A percentile compares a stretch with the other conserved stretches of the same genome.
Conservation (phyloP, 2,113 vertebrate species). For the Terrapene triunguis region DNA sequence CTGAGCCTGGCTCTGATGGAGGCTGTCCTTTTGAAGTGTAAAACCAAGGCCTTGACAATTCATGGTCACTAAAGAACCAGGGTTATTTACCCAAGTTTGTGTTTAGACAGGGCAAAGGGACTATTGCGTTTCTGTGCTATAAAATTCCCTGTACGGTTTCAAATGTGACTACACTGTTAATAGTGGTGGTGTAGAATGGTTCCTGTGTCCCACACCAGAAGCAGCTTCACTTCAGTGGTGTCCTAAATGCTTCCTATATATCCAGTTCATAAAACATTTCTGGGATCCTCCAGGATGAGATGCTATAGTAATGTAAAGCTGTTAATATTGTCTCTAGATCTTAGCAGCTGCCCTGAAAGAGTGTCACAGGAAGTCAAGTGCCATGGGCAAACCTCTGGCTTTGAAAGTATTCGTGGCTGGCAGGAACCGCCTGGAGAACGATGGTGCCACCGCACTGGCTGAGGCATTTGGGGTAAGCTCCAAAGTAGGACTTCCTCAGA, state of each 20-base stretch:
- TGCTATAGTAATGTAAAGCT: background rate
- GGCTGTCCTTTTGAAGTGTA: background rate
- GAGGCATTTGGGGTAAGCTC: slow-evolving; percentile 93
- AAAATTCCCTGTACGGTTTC: background rate
- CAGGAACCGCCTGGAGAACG: slow-evolving; percentile 96
- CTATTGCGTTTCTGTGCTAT: background rate
- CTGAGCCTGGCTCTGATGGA: background rate
- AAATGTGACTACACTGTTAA: background rate
- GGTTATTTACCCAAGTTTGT: background rate
- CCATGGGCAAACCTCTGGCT: slow-evolving; percentile 84
- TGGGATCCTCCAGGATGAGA: background rate
- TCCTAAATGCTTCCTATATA: background rate
- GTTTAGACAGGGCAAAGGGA: background rate
- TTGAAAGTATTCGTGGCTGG: slow-evolving; percentile 96
- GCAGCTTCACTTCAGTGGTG: background rate
- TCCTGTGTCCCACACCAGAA: background rate
- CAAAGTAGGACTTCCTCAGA: background rate
- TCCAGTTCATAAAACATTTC: background rate
- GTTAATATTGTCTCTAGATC: slow-evolving; percentile 82
- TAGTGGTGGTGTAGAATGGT: background rate
- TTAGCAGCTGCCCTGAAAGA: slow-evolving; percentile 90
- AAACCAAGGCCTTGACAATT: background rate
- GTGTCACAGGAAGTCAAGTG: slow-evolving; percentile 88
- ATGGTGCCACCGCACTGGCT: slow-evolving; percentile 94
- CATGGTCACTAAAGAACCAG: accelerated